Conservation (phyloP, 2,113 vertebrate genomes). For the Calyptommatus sinebrachiatus region DNA sequence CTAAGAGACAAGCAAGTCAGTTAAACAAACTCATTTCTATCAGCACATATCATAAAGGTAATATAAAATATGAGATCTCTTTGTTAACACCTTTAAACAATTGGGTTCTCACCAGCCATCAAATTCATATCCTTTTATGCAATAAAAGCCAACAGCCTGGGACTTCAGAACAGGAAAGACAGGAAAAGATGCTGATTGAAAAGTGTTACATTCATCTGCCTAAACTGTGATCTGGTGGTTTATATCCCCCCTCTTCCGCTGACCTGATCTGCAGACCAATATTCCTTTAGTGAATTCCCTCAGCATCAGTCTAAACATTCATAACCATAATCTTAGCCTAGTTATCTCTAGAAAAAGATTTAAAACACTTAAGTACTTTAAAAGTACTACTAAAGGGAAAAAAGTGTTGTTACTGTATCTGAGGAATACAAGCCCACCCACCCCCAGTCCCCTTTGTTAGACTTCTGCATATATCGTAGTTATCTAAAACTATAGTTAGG, state of each 20-base stretch:
- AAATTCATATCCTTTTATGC: not conserved
- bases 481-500: not conserved
- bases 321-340: no score
- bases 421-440: no score
- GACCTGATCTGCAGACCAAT: no score
- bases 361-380: not conserved
- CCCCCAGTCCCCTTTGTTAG: no score
- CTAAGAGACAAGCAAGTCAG: constrained; percentile 66
- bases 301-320: no score
- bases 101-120: not conserved
- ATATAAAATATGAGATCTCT: not conserved
- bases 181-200: no score
- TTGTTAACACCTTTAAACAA: not conserved
- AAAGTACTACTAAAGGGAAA: not conserved
- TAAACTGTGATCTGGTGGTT: no score
- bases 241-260: no score
- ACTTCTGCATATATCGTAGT: not conserved
- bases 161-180: no score
- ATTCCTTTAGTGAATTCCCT: not conserved
- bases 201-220: no score
- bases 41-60: not conserved
- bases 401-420: no score
- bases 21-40: not conserved
- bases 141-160: no score
- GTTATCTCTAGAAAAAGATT: not conserved